These are phyloP conservation scores for Anguilla anguilla DNA, from an alignment of 2,797 vertebrate species.

Conservation along the genomic window DNA sequence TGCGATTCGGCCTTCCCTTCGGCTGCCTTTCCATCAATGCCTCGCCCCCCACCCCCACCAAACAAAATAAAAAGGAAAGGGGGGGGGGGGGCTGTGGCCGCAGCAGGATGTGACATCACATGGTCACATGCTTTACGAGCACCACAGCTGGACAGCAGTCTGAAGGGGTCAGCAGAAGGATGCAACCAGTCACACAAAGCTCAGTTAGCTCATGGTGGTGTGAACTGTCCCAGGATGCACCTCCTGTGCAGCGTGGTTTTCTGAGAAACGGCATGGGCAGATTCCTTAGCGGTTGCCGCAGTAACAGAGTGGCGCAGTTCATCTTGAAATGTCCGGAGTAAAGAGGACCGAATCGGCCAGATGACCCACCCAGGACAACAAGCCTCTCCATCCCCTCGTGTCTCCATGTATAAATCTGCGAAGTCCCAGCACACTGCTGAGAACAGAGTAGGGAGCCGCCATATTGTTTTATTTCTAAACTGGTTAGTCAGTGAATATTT, in stretches of 20 bases:
- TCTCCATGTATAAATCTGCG: background rate
- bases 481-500: background rate
- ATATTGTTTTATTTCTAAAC: background rate
- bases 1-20: background rate
- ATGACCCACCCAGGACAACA: background rate
- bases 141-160: background rate
- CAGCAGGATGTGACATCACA: slow-evolving; percentile 9
- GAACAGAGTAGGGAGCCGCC: background rate
- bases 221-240: background rate
- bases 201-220: background rate
- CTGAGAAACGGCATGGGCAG: background rate
- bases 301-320: background rate
- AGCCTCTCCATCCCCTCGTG: background rate
- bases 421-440: background rate
- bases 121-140: background rate
- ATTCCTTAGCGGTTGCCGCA: background rate
- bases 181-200: background rate
- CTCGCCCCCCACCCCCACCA: background rate
- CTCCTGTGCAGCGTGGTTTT: background rate
- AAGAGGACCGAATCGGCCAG: background rate
- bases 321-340: background rate
- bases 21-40: background rate
- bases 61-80: background rate
- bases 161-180: background rate
- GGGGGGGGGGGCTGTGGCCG: background rate